Conservation (phyloP, 1,140 invertebrate species). For the Drosophila cardini region DNA sequence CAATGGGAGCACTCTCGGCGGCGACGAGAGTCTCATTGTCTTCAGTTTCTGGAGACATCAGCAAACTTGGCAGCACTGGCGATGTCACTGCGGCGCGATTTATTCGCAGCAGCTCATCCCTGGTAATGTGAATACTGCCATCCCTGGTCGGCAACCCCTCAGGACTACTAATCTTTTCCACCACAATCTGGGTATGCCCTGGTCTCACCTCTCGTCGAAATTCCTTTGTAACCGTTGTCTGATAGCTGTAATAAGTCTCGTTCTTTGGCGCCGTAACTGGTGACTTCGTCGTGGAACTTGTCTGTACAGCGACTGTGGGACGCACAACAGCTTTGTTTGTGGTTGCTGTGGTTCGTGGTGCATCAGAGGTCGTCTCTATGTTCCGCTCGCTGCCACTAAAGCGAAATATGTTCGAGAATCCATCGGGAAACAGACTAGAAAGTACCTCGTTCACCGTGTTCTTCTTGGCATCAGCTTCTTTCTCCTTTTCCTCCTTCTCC, state of each 20-base stretch:
- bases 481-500: not conserved
- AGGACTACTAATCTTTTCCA: constrained; percentile 63
- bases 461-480: constrained; percentile 46
- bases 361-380: constrained; percentile 32
- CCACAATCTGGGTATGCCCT: constrained; percentile 75
- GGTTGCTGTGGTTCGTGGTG: constrained; percentile 34
- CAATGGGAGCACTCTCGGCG: constrained; percentile 73
- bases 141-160: constrained; percentile 53
- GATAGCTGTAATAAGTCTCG: constrained; percentile 67
- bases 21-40: constrained; percentile 65
- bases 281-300: not conserved
- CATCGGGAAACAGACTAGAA: constrained; percentile 76
- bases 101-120: constrained; percentile 72
- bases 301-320: constrained; percentile 16
- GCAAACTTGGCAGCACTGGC: constrained; percentile 74
- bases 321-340: constrained; percentile 35
- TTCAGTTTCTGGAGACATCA: constrained; percentile 58
- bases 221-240: constrained; percentile 72
- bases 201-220: constrained; percentile 69
- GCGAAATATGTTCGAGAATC: constrained; percentile 79
- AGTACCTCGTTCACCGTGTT: constrained; percentile 77
- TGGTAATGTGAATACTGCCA: constrained; percentile 68
- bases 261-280: constrained; percentile 27
- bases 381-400: constrained; percentile 63
- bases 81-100: constrained; percentile 73